These are phyloP conservation scores for Crotalus tigris DNA, from an alignment of 2,113 vertebrate species.

Conservation along the genomic window DNA sequence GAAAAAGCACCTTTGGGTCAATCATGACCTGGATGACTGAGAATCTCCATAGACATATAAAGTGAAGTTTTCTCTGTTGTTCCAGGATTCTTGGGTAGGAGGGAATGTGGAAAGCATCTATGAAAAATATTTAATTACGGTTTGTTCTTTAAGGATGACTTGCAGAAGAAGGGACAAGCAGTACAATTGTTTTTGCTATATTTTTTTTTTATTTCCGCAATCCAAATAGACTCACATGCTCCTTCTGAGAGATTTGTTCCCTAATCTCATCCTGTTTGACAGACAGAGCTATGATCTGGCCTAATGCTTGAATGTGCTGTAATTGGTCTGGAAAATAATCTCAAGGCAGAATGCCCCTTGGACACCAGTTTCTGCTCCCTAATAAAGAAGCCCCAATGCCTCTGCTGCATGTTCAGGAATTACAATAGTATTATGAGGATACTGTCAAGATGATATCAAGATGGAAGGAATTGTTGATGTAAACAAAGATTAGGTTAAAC, in stretches of 20 bases:
- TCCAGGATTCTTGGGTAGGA: not conserved
- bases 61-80: not conserved
- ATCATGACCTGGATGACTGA: not conserved
- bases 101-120: not conserved
- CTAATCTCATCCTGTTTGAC: not conserved
- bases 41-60: not conserved
- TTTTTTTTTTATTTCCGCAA: not conserved
- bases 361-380: not conserved
- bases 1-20: not conserved
- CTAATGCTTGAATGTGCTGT: not conserved
- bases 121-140: not conserved
- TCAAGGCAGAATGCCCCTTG: not conserved
- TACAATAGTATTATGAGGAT: not conserved
- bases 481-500: too few relatives aligned
- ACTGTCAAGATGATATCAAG: not conserved
- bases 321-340: not conserved
- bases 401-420: not conserved
- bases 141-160: not conserved
- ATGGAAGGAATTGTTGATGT: not conserved
- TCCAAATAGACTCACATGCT: not conserved
- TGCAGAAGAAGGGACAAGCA: not conserved
- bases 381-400: not conserved
- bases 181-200: not conserved
- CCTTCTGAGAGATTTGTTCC: not conserved
- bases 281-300: not conserved